Percentiles rank a stretch among this genome's conserved stretches.
These are phyloP conservation scores for Eupleurogrammus muticus DNA, from an alignment of 2,797 vertebrate species.

Conservation along the genomic window DNA sequence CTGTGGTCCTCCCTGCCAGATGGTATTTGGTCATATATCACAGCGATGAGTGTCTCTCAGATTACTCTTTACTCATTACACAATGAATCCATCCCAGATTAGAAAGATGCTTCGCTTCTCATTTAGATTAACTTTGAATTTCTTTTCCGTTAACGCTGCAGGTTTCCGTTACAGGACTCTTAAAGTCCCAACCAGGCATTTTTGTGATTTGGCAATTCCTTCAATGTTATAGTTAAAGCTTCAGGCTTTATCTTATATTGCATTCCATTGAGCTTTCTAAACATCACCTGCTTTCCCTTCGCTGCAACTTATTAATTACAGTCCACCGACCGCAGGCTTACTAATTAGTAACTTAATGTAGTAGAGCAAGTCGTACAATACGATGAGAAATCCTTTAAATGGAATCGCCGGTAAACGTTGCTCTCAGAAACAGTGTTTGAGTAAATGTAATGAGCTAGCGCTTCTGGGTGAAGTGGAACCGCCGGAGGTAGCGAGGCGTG, in stretches of 20 bases:
- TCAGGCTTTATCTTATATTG: not conserved
- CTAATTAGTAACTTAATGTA: not conserved
- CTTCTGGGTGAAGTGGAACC: not conserved
- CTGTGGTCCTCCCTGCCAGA: conserved; percentile 74
- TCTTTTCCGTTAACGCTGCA: not conserved
- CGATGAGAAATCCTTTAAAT: not conserved
- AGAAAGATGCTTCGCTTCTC: conserved; percentile 41
- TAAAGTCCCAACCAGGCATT: not conserved
- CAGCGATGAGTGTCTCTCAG: conserved; percentile 63
- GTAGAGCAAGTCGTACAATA: not conserved
- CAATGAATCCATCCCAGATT: conserved; percentile 56
- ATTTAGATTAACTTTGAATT: conserved; percentile 26
- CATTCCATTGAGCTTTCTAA: not conserved
- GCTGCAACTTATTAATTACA: not conserved
- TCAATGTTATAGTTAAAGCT: not conserved
- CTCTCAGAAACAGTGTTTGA: conserved; percentile 1
- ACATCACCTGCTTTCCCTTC: not conserved
- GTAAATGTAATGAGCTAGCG: conserved; percentile 2
- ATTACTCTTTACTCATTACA: conserved; percentile 65
- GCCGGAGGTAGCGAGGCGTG: not conserved
- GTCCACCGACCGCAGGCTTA: no score
- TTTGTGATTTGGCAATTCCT: not conserved
- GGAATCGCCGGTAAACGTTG: not conserved
- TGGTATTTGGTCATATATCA: conserved; percentile 75
- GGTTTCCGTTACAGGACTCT: not conserved